phyloP scores from a whole-genome alignment of 1,140 invertebrate species.

The Leptopilina clavipes region DNA sequence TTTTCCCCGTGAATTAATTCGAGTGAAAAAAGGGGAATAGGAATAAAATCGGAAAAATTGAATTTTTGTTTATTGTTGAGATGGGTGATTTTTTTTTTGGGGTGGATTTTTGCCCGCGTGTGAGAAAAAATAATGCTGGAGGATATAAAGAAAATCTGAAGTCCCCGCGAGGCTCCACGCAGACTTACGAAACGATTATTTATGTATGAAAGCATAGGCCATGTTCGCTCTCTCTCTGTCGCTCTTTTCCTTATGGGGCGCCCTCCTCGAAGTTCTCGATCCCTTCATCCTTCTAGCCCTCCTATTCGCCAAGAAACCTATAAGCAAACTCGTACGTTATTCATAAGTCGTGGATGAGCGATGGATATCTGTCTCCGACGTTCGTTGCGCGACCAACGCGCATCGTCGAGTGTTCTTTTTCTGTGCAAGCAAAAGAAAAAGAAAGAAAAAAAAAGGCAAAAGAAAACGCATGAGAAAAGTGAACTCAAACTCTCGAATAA shows the following conservation, averaged over 20 bases:
- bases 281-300: background rate
- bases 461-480: constrained; percentile 35
- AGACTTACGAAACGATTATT: constrained; percentile 53
- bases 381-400: constrained; percentile 46
- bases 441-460: background rate
- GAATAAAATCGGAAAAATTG: too few relatives aligned
- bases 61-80: too few relatives aligned
- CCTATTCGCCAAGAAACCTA: constrained; percentile 39
- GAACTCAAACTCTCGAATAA: background rate
- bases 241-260: constrained; percentile 26
- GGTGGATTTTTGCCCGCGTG: too few relatives aligned
- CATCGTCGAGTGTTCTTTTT: constrained; percentile 27
- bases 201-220: constrained; percentile 59
- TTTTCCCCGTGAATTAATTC: too few relatives aligned
- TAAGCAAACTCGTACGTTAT: constrained; percentile 62
- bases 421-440: background rate
- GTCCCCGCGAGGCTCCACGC: constrained; percentile 43
- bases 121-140: background rate
- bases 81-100: too few relatives aligned
- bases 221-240: constrained; percentile 36
- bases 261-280: constrained; percentile 30
- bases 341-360: constrained; percentile 63
- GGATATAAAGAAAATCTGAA: constrained; percentile 44
- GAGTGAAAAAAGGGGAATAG: too few relatives aligned
- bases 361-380: constrained; percentile 59